phyloP scores from a whole-genome alignment of 2,113 vertebrate species.

The Polyodon spathula region DNA sequence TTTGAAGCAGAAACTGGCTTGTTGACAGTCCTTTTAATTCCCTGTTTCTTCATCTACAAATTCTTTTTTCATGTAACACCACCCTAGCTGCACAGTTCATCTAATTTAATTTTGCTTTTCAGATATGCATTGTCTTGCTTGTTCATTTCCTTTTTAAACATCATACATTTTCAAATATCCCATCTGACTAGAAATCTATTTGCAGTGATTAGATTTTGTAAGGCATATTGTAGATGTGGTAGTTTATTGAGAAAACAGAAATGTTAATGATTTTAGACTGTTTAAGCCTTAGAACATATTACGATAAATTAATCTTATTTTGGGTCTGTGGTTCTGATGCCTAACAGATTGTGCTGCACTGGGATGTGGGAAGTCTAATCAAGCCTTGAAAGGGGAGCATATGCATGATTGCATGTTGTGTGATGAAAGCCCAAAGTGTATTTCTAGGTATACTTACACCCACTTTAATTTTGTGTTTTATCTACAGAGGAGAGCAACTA shows the following conservation, averaged over 20 bases:
- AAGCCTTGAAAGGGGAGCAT: constrained; percentile 20
- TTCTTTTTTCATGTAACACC: no score
- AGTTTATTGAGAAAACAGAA: no score
- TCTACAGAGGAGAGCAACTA: constrained; percentile 76
- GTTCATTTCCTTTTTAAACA: not conserved
- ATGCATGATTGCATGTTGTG: constrained; percentile 48
- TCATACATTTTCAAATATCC: not conserved
- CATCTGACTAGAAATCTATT: not conserved
- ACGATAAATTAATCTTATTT: no score
- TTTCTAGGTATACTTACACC: not conserved
- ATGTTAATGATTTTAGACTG: no score
- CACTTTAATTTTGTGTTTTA: constrained; percentile 39
- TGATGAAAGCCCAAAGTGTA: constrained; percentile 10
- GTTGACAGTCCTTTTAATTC: no score
- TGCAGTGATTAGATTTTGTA: not conserved
- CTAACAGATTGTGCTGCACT: constrained; percentile 26
- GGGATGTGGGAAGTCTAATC: constrained; percentile 11
- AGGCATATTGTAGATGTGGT: no score
- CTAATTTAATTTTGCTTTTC: not conserved
- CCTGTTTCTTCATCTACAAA: no score
- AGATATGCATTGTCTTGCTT: not conserved
- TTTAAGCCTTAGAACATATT: no score
- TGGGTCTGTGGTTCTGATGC: constrained; percentile 30
- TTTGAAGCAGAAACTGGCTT: no score
- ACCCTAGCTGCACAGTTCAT: no score